Evolutionary conservation across 2,888 invertebrate species (phyloP), one percentile per base, ranked within the genome.

Genomic region (Oligia strigilis): DNA sequence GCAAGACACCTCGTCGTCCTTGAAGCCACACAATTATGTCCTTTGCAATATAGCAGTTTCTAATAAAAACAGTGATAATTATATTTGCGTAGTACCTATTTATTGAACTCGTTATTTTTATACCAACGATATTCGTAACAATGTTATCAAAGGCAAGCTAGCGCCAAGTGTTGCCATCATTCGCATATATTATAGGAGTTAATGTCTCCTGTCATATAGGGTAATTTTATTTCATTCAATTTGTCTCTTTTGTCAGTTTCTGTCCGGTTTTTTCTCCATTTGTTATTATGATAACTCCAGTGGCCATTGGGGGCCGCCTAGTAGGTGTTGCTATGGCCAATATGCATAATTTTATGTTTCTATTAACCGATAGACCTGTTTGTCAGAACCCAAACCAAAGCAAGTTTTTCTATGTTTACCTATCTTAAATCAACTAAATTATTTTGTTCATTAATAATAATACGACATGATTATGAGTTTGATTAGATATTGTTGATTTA

Each of bases 321-420:
- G 91, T 92, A 91, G 92, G 93, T 91, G 93, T 91, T 78, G 72
- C 86, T 89, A 90, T 87, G 71, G 83, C 78, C 88, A 88, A 91
- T 93, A 91, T 91, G 87, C 93, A 94, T 94, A 94, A 94, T 93
- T 91, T 92, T 92, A 94, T 92, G 91, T 89, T 89, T 91, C 88
- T 91, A 92, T 93, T 88, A 92, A 86, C 82, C 75, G 76, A 86
- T 29, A 85, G 75, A 83, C 79, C 36, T 62, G 85, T 83, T 81
- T 82, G 73, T 81, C 76, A 85, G 52, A 83, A 29, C 58, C 64
- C 80, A 86, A 82, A 60, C 62, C 64, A 83, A 29, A 81, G 80
- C 70, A 82, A 81, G 67, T 77, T 88, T 81, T 78, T 79, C 46
- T 75, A 82, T 80, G 29, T 82, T 81, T 81, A 36, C 36, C 36